A percentile compares a stretch with the other conserved stretches of the same genome.
Evolutionary conservation across 2,797 vertebrate genomes (phyloP).

Genomic region (Sarcophilus harrisii): DNA sequence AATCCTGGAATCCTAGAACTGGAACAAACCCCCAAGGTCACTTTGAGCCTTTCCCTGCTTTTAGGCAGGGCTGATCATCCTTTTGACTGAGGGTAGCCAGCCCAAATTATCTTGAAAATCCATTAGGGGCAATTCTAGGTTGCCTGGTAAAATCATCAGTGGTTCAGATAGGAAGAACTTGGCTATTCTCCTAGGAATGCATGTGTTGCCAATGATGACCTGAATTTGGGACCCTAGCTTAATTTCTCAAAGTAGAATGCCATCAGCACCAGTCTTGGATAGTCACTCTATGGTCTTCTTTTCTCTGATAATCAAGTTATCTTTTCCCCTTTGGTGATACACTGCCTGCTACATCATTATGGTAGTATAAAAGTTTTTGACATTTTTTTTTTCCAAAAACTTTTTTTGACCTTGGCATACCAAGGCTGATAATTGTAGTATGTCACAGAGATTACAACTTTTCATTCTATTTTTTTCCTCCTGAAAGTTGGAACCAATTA

Average conservation of each 20-base stretch:
- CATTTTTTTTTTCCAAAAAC: not conserved
- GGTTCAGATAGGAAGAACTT: slow-evolving; percentile 34
- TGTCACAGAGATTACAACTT: slow-evolving; percentile 31
- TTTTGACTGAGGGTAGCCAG: slow-evolving; percentile 41
- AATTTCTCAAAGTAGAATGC: not conserved
- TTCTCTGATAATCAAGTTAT: not conserved
- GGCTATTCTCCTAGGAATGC: slow-evolving; percentile 31
- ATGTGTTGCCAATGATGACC: slow-evolving; percentile 16
- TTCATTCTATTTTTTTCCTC: slow-evolving; percentile 30
- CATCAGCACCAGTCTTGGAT: slow-evolving; percentile 7
- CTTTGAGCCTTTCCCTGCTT: slow-evolving; percentile 3
- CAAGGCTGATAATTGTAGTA: not conserved
- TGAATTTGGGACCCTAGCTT: not conserved
- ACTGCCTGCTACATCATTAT: not conserved
- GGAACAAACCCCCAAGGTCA: slow-evolving; percentile 40
- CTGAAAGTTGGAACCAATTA: slow-evolving; percentile 26
- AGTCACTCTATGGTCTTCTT: not conserved
- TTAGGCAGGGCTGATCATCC: slow-evolving; percentile 45
- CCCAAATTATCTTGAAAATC: slow-evolving; percentile 60
- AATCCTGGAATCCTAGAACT: slow-evolving; percentile 47
- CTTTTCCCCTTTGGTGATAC: slow-evolving; percentile 9
- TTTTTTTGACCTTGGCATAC: not conserved
- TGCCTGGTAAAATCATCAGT: slow-evolving; percentile 53
- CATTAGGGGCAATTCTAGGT: slow-evolving; percentile 48
- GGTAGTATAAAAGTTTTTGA: not conserved